A percentile compares a stretch with the other conserved stretches of the same genome.
Conservation (phyloP, 2,797 vertebrate genomes). For the Meriones psammophilus region DNA sequence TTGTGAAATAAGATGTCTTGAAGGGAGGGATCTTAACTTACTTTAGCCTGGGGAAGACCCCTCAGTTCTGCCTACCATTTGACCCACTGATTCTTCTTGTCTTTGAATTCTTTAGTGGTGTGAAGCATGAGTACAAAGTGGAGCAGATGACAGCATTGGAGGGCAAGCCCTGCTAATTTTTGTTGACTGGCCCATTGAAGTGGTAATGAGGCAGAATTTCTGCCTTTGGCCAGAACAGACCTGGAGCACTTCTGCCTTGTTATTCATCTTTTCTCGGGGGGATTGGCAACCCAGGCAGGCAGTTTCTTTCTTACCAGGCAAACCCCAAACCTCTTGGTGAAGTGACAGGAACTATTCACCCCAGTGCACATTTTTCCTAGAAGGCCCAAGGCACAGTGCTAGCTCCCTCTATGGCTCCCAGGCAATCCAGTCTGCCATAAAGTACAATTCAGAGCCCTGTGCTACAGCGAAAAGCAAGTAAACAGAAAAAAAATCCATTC, state of each 20-base stretch:
- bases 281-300: constrained; percentile 54
- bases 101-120: neutral
- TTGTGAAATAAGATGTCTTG: constrained; percentile 3
- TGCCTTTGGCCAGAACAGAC: constrained; percentile 65
- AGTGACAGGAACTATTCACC: constrained; percentile 63
- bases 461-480: constrained; percentile 52
- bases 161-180: constrained; percentile 62
- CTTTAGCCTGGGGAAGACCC: constrained; percentile 5
- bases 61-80: neutral
- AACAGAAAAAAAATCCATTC: constrained; percentile 26
- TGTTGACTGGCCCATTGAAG: constrained; percentile 72
- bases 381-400: constrained; percentile 61
- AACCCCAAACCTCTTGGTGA: constrained; percentile 54
- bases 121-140: constrained; percentile 16
- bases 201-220: constrained; percentile 79
- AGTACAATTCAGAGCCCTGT: constrained; percentile 11
- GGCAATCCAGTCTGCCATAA: constrained; percentile 29
- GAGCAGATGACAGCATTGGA: neutral
- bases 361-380: constrained; percentile 35
- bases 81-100: neutral
- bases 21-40: neutral
- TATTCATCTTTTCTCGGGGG: constrained; percentile 53
- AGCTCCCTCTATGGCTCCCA: constrained; percentile 33
- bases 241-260: constrained; percentile 39
- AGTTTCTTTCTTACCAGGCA: constrained; percentile 58